Evolutionary conservation across 2,113 vertebrate species (phyloP), one percentile per base, ranked within the genome.

Genomic region (Nannobrachium achirus): DNA sequence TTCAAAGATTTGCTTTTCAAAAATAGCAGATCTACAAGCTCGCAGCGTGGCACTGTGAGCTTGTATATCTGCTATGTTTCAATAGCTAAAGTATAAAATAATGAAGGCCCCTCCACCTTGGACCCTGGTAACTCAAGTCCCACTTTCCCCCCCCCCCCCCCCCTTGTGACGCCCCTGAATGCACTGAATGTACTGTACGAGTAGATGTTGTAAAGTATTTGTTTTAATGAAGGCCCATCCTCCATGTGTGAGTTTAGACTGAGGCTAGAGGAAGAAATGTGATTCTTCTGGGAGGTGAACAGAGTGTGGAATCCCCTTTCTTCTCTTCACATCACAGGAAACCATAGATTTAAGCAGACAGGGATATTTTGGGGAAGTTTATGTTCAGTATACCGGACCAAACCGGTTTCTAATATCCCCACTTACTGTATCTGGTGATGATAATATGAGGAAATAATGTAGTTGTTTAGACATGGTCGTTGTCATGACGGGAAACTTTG

Each of bases 291-390:
- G 19, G 19, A 20, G 18, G 51, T 53, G 50, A 52, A 1, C 39
- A 58, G 10, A 15, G 1, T 16, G 25, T 81, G 71, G 65, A 86
- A 65, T 75, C 76, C 80, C 84, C 76, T 62, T 72, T 80, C 59
- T 3, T 6, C 66, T n/a, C n/a, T 69, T n/a, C n/a, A 58, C 11
- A 48, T 77, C 62, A 73, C 76, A 80, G 76, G 86, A 88, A 78
- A 69, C 16, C 2, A 1, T 39, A 59, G 25, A 68, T 20, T 51
- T 73, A 55, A 53, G 48, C 1, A 40, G 4, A 42, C 33, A 11
- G 76, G 73, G 60, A 4, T 76, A 83, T 80, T 62, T 67, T 73
- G 55, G 64, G 80, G 80, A 88, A 87, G 63, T 80, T 55, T 19
- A 9, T 1, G 7, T 63, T 50, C 69, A 41, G 52, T 70, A 2